These are phyloP conservation scores for Liolophura sinensis DNA, from an alignment of 1,140 invertebrate genomes.

Conservation along the genomic window DNA sequence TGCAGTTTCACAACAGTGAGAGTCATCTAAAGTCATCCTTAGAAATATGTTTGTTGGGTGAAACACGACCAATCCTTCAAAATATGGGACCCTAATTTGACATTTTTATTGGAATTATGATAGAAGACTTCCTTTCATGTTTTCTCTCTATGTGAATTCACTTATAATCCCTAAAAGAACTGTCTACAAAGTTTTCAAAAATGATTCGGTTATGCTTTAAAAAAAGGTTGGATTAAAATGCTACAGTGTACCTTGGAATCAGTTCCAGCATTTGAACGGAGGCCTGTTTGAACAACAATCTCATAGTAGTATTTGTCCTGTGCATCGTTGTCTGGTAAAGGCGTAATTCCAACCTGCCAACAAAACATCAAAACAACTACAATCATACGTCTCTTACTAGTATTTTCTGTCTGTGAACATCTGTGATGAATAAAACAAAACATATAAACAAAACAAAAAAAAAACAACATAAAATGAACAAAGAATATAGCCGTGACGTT, in stretches of 20 bases:
- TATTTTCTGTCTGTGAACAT: neutral
- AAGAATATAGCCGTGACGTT: neutral
- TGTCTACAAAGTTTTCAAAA: neutral
- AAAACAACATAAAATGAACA: too few species aligned
- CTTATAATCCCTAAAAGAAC: neutral
- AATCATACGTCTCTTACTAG: neutral
- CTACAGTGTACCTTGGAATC: slow-evolving; percentile 64
- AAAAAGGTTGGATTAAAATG: too few species aligned
- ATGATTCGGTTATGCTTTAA: too few species aligned
- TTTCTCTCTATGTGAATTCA: too few species aligned
- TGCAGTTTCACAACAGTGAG: too few species aligned
- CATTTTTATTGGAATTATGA: too few species aligned
- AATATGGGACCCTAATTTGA: too few species aligned
- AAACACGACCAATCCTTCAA: too few species aligned
- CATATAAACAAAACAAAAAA: too few species aligned
- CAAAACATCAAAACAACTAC: slow-evolving; percentile 4
- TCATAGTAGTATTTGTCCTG: slow-evolving; percentile 65
- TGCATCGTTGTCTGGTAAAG: slow-evolving; percentile 62
- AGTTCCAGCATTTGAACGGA: slow-evolving; percentile 60
- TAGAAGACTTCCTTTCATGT: too few species aligned
- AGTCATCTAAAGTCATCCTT: too few species aligned
- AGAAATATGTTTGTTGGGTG: too few species aligned
- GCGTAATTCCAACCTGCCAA: slow-evolving; percentile 59
- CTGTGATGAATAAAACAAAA: neutral
- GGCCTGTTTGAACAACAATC: slow-evolving; percentile 63